Evolutionary conservation across 2,113 vertebrate species (phyloP).

Genomic region (Pluvialis apricaria): DNA sequence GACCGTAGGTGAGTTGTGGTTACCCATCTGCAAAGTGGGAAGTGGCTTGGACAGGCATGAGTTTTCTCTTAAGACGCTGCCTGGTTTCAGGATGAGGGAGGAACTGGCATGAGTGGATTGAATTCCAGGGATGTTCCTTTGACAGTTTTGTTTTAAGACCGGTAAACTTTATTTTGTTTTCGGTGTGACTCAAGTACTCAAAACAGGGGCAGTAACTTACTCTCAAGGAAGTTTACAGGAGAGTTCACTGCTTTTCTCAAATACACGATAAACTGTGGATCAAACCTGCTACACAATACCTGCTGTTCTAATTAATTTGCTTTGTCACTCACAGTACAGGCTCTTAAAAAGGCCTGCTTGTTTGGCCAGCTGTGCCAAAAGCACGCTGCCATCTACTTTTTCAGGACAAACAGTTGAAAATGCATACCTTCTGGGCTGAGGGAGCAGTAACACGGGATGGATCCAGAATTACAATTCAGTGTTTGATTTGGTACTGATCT

Average conservation of each 20-base stretch:
- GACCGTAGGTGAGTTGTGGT: slow-evolving; percentile 88
- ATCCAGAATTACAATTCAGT: background rate
- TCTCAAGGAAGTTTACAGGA: background rate
- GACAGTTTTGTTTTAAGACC: background rate
- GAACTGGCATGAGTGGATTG: background rate
- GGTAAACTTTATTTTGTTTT: slow-evolving; percentile 5
- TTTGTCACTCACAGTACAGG: background rate
- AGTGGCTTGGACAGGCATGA: background rate
- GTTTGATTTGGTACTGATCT: background rate
- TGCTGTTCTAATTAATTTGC: background rate
- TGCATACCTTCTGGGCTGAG: background rate
- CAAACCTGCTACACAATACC: background rate
- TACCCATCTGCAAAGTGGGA: background rate
- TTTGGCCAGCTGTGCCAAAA: background rate
- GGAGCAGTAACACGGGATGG: background rate
- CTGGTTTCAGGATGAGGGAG: background rate
- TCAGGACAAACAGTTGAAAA: background rate
- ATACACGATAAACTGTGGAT: background rate
- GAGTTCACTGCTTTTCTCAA: background rate
- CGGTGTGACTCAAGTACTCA: background rate
- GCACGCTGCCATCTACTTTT: background rate
- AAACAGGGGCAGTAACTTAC: background rate
- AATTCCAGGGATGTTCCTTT: slow-evolving; percentile 28
- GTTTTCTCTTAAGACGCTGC: background rate
- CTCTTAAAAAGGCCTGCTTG: background rate